Evolutionary conservation across 1,140 invertebrate species (phyloP), one percentile per base, ranked within the genome.

Genomic region (Polypedilum pembai): DNA sequence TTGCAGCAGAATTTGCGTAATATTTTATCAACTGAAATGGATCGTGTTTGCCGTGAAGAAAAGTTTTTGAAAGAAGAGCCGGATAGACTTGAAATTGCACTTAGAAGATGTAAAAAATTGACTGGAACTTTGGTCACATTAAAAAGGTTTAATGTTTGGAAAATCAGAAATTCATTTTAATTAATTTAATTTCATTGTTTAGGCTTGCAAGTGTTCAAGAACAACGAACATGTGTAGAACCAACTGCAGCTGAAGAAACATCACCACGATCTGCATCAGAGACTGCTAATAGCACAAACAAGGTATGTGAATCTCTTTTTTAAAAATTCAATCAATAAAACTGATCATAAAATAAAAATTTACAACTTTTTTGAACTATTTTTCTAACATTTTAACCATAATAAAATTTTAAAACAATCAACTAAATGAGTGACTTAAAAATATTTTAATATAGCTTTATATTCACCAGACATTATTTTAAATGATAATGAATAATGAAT

Each of bases 1-100:
- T 83, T 98, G 24, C 93, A 96, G 80, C 93, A 96, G 76, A 90
- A 91, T 17, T 89, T 98, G 86, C 96, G 96, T 80, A 86, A 88
- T 41, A 88, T 96, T 74, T 86, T 98, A 78, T 88, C 92, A 73
- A 90, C 90, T 15, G 95, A 98, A 85, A 96, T 98, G 94, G 95
- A 98, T 79, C 91, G 94, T 81, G 90, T 97, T 66, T 91, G 96
- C 45, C 86, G 90, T 40, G 95, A 98, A 85, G 95, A 98, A 85
- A 97, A 94, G 87, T 97, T 98, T 85, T 84, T 98, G 41, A 96
- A 96, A 83, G 94, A 98, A 81, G 95, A 98, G 82, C 95, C 96
- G 0, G 94, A 96, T 80, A 86, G 93, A 76, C 82, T 98, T 56
- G 96, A 98, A 80, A 92, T 90, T 77, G 93, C 94, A 65, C 83